Evolutionary conservation across 2,888 invertebrate species (phyloP).

Genomic region (Dolichomitus sp.): DNA sequence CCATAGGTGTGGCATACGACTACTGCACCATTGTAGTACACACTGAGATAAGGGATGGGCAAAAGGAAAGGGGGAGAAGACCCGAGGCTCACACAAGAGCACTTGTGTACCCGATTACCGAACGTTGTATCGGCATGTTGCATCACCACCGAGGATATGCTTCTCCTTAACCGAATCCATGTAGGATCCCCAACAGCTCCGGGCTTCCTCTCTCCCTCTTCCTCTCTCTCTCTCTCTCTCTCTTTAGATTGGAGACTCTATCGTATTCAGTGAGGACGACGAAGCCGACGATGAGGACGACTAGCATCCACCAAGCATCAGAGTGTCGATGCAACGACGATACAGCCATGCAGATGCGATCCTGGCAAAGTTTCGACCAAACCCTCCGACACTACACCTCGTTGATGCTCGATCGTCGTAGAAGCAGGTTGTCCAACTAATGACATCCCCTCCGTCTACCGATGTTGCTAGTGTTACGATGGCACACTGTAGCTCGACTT

Average conservation of each 20-base stretch:
- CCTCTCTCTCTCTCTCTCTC: conserved; percentile 10
- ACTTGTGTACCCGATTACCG: conserved; percentile 59
- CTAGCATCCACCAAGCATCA: conserved; percentile 20
- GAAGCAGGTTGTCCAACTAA: conserved; percentile 63
- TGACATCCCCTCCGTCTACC: conserved; percentile 57
- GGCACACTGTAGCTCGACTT: conserved; percentile 48
- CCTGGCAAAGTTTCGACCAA: conserved; percentile 48
- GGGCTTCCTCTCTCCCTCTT: conserved; percentile 24
- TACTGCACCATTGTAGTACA: conserved; percentile 21
- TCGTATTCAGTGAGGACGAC: conserved; percentile 29
- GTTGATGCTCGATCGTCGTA: conserved; percentile 55
- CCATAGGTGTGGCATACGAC: conserved; percentile 28
- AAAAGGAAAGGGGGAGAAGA: conserved; percentile 38
- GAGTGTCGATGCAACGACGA: conserved; percentile 50
- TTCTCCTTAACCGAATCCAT: conserved; percentile 64
- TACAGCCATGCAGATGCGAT: conserved; percentile 36
- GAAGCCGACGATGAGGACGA: conserved; percentile 38
- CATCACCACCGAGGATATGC: conserved; percentile 57
- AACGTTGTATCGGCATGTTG: conserved; percentile 60
- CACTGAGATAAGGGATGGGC: conserved; percentile 16
- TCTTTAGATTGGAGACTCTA: conserved; percentile 6
- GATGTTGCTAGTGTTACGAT: conserved; percentile 36
- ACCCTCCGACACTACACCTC: conserved; percentile 40
- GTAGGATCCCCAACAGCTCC: conserved; percentile 45
- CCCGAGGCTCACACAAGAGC: conserved; percentile 50